Conservation (phyloP, 2,888 invertebrate species). For the Paralinhomoeus sp. region DNA sequence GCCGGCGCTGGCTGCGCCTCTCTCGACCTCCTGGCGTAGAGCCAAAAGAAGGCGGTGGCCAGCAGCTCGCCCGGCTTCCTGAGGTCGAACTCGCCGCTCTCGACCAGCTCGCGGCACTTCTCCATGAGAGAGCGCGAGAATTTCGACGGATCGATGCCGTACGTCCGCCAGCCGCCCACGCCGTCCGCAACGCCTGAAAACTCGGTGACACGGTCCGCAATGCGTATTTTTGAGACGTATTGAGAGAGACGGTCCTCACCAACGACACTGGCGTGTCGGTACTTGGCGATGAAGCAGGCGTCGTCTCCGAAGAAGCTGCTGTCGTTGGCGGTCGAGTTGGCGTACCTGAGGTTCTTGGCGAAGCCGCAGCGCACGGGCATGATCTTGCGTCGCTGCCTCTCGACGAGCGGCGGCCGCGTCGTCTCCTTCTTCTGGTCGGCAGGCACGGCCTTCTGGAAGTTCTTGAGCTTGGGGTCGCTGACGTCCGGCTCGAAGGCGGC, state of each 20-base stretch:
- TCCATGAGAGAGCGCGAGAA: slow-evolving; percentile 82
- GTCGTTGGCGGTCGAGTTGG: slow-evolving; percentile 21
- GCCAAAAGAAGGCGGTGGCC: slow-evolving; percentile 8
- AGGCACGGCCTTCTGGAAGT: too few relatives aligned
- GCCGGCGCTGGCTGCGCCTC: too few relatives aligned
- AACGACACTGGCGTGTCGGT: slow-evolving; percentile 64
- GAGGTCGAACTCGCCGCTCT: slow-evolving; percentile 62
- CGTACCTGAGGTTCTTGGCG: slow-evolving; percentile 13
- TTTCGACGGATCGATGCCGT: slow-evolving; percentile 87
- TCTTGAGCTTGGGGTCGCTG: too few relatives aligned
- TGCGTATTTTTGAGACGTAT: not conserved
- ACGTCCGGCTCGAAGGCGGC: too few relatives aligned
- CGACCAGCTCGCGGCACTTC: slow-evolving; percentile 72
- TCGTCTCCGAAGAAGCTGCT: slow-evolving; percentile 84
- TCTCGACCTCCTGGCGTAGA: too few relatives aligned
- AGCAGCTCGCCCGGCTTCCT: slow-evolving; percentile 17
- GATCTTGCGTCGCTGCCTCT: too few relatives aligned
- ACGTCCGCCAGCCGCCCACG: slow-evolving; percentile 91
- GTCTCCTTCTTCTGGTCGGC: too few relatives aligned
- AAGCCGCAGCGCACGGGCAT: slow-evolving; percentile 10
- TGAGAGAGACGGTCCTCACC: slow-evolving; percentile 43
- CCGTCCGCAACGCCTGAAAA: slow-evolving; percentile 80
- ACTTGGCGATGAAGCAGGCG: slow-evolving; percentile 65
- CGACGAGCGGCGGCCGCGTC: too few relatives aligned
- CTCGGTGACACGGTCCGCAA: not conserved